Evolutionary conservation across 2,888 invertebrate species (phyloP).

Genomic region (Phorcus lineatus): DNA sequence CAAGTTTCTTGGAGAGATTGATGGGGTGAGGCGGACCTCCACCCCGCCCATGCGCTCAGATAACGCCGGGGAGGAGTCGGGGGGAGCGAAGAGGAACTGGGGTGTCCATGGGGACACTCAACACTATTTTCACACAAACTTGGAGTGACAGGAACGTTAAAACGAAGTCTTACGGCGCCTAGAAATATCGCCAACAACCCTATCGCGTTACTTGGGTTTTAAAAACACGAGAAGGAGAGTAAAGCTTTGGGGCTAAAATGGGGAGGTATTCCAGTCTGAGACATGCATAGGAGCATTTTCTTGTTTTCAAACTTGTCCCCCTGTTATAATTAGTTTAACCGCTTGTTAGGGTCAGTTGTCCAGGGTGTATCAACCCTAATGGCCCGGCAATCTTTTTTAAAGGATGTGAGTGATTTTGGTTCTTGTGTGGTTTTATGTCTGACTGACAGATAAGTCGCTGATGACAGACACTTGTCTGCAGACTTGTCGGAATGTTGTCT

Average conservation of each 20-base stretch:
- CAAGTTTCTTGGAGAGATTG: background rate
- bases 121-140: background rate
- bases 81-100: no score
- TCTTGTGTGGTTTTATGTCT: no score
- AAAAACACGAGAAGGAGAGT: background rate
- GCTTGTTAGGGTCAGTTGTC: no score
- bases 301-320: no score
- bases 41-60: background rate
- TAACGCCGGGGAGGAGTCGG: background rate
- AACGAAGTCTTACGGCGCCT: slow-evolving; percentile 3
- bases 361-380: no score
- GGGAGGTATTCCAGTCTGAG: background rate
- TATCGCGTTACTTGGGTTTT: background rate
- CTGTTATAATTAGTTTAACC: no score
- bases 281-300: background rate
- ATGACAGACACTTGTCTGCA: background rate
- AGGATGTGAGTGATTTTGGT: no score
- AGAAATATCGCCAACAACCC: background rate
- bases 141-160: slow-evolving; percentile 1
- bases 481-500: background rate
- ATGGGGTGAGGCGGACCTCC: background rate
- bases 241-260: background rate
- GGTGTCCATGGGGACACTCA: no score
- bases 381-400: no score
- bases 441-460: no score